phyloP scores from a whole-genome alignment of 2,888 invertebrate species.

The Rhagonycha lutea region DNA sequence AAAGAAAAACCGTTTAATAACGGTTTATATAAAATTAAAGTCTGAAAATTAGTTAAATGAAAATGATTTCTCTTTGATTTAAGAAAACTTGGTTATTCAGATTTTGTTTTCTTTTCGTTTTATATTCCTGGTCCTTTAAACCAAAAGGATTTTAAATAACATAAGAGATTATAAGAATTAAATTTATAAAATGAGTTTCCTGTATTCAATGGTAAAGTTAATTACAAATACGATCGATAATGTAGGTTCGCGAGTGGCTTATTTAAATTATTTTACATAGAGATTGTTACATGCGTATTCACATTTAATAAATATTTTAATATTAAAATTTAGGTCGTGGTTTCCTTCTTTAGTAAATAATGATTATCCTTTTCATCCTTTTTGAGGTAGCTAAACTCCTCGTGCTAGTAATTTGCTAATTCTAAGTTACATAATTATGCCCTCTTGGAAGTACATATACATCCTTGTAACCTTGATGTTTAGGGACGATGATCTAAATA shows the following conservation, averaged over 20 bases:
- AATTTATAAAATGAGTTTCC: neutral
- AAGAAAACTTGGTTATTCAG: neutral
- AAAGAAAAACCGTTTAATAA: neutral
- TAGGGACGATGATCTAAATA: neutral
- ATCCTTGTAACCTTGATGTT: neutral
- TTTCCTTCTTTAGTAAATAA: neutral
- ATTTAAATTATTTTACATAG: neutral
- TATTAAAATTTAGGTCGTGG: neutral
- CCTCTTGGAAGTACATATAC: neutral
- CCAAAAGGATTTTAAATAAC: neutral
- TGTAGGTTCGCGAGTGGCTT: neutral
- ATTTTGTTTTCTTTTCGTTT: neutral
- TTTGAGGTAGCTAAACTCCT: neutral
- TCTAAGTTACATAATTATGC: neutral
- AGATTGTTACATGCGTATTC: neutral
- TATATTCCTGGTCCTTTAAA: neutral
- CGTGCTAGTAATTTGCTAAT: neutral
- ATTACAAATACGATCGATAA: neutral
- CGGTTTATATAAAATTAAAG: neutral
- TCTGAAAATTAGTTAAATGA: neutral
- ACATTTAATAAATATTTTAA: neutral
- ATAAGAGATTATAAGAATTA: neutral
- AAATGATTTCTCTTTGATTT: neutral
- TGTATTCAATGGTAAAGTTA: neutral
- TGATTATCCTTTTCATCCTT: neutral